Evolutionary conservation across 2,797 vertebrate species (phyloP), one percentile per base, ranked within the genome.

Genomic region (Leptodactylus fallax): DNA sequence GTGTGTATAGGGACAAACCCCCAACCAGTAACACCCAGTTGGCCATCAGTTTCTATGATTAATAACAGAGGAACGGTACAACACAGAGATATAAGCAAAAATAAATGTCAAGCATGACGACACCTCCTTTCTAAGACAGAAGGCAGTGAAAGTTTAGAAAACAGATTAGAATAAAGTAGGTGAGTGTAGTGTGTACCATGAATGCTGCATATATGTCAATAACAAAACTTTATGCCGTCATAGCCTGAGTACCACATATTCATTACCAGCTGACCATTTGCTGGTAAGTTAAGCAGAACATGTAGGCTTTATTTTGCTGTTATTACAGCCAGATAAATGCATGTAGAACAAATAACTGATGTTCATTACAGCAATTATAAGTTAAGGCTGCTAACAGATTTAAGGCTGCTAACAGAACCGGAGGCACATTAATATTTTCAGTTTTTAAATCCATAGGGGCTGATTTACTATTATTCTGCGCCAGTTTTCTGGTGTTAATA

Each of bases 271-370:
- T 36, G 36, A n/a, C 79, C 19, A 65, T 51, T 81, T 81, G 21
- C 45, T 65, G 60, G 51, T 67, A 61, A 65, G n/a, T 83, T 17
- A 69, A n/a, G 60, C 21, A 49, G 60, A 4, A 69, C 27, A 51
- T 55, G 23, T 7, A 27, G 8, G 69, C 49, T 55, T 49, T 69
- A 69, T 69, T n/a, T 69, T 69, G 49, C 49, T 55, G 49, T 69
- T 82, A 82, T 82, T 82, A 36, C 36, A 82, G 51, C 27, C 60
- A 49, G 61, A 65, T 49, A 49, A 53, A 67, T 81, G 14, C 12
- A 23, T 82, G 61, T 55, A 49, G 11, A 16, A 69, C 16, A 49
- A 69, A 82, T 81, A 82, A 82, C 69, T 82, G 63, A 82, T 81
- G 47, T 81, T 81, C 79, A 81, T 82, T 82, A 82, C 49, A 36